Evolutionary conservation across 2,888 invertebrate species (phyloP).

Genomic region (Stenoptilia bipunctidactyla): DNA sequence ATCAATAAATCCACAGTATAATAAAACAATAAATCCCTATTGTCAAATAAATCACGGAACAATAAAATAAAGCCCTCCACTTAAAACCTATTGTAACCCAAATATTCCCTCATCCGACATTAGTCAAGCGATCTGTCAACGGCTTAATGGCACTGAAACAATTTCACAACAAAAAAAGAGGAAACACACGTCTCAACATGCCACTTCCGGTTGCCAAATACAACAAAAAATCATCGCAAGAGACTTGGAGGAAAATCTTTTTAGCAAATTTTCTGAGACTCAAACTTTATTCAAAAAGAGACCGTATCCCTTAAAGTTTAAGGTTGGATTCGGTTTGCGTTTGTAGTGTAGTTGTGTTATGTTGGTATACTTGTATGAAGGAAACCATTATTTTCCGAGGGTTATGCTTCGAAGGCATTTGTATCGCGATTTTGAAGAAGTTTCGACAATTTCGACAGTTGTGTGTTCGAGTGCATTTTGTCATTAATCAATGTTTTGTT

Average conservation of each 20-base stretch:
- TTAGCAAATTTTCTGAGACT: fast-evolving
- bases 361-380: constrained; percentile 22
- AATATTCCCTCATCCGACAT: constrained; percentile 32
- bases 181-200: constrained; percentile 62
- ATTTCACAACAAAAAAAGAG: constrained; percentile 68
- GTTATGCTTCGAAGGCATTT: constrained; percentile 57
- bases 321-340: constrained; percentile 17
- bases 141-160: constrained; percentile 69
- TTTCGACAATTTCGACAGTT: constrained; percentile 70
- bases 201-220: constrained; percentile 55
- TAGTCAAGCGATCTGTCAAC: constrained; percentile 68
- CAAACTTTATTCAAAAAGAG: constrained; percentile 13
- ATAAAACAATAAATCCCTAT: too few species aligned
- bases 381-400: constrained; percentile 68
- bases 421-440: constrained; percentile 69
- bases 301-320: constrained; percentile 1
- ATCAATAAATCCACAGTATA: too few species aligned
- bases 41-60: too few species aligned
- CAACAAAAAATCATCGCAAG: constrained; percentile 18
- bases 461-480: constrained; percentile 68
- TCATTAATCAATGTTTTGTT: constrained; percentile 71
- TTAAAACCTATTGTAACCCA: constrained; percentile 36
- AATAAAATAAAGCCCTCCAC: constrained; percentile 6
- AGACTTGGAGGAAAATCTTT: constrained; percentile 7
- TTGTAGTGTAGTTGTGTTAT: constrained; percentile 21